These are phyloP conservation scores for Bradynema listronoti DNA, from an alignment of 1,140 invertebrate species.

Conservation along the genomic window DNA sequence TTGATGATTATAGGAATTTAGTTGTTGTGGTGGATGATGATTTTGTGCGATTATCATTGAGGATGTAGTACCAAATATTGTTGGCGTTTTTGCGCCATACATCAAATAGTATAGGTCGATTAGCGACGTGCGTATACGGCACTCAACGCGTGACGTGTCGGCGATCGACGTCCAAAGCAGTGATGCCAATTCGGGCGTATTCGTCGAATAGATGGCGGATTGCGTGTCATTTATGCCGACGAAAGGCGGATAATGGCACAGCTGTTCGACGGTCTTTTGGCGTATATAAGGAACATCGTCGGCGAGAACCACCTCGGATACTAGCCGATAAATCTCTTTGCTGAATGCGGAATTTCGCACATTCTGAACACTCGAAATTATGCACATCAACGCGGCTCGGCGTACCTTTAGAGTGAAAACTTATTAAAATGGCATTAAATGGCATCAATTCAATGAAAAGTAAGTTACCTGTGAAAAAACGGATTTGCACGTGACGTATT, in stretches of 20 bases:
- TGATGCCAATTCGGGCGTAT: conserved; percentile 15
- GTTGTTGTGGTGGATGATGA: too few relatives aligned
- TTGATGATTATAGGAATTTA: too few relatives aligned
- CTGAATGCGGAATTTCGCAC: conserved; percentile 9
- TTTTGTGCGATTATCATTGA: too few relatives aligned
- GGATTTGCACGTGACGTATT: conserved; percentile 20
- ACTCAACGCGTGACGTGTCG: conserved; percentile 3
- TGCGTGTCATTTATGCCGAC: conserved; percentile 8
- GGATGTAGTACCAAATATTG: too few relatives aligned
- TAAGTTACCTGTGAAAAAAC: conserved; percentile 27
- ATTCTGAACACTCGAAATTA: conserved; percentile 17
- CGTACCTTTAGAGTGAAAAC: conserved; percentile 14
- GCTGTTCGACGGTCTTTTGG: conserved; percentile 5
- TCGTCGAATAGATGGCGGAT: conserved; percentile 18
- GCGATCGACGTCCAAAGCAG: neutral
- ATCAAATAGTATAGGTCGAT: conserved; percentile 29
- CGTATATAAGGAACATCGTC: conserved; percentile 22
- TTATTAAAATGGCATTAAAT: neutral
- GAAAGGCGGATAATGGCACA: conserved; percentile 23
- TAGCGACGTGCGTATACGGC: conserved; percentile 16
- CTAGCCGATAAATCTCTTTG: conserved; percentile 16
- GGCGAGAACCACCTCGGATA: conserved; percentile 15
- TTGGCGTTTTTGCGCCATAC: conserved; percentile 24
- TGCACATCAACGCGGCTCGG: conserved; percentile 15
- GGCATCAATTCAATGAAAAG: neutral